Conservation (phyloP, 2,797 vertebrate genomes). For the Thripadectes ignobilis region DNA sequence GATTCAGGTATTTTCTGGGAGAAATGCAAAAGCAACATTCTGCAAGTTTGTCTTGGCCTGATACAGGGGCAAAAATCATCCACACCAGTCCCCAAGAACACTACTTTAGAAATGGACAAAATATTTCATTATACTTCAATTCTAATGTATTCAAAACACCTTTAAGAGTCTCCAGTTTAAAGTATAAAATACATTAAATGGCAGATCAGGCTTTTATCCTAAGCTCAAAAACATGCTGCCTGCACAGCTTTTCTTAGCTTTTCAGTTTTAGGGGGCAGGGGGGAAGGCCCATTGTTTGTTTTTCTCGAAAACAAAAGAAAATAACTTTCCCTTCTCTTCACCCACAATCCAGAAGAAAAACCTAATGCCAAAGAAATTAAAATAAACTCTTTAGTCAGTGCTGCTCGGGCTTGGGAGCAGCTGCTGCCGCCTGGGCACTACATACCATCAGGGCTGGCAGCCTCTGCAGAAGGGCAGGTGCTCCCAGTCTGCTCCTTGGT, state of each 20-base stretch:
- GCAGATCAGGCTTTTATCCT: background rate
- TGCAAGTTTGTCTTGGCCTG: background rate
- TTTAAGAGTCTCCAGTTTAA: background rate
- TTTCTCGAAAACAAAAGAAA: background rate
- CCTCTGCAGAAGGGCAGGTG: background rate
- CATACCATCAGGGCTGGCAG: conserved; percentile 71
- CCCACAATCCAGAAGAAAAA: background rate
- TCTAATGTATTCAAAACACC: background rate
- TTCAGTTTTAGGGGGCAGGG: background rate
- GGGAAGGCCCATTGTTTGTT: background rate
- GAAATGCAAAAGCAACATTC: background rate
- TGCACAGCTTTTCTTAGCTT: background rate
- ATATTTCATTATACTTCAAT: background rate
- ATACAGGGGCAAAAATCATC: background rate
- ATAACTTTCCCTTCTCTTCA: background rate
- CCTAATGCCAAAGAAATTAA: background rate
- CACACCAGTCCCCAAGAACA: background rate
- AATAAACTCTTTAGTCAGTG: background rate
- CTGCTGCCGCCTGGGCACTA: background rate
- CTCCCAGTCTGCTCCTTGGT: background rate
- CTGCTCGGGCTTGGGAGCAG: background rate
- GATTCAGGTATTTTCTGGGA: background rate
- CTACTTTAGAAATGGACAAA: background rate
- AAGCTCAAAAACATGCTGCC: background rate
- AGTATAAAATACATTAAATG: background rate